These are phyloP conservation scores for Kobus ellipsiprymnus DNA, from an alignment of 2,113 vertebrate species.

Conservation along the genomic window DNA sequence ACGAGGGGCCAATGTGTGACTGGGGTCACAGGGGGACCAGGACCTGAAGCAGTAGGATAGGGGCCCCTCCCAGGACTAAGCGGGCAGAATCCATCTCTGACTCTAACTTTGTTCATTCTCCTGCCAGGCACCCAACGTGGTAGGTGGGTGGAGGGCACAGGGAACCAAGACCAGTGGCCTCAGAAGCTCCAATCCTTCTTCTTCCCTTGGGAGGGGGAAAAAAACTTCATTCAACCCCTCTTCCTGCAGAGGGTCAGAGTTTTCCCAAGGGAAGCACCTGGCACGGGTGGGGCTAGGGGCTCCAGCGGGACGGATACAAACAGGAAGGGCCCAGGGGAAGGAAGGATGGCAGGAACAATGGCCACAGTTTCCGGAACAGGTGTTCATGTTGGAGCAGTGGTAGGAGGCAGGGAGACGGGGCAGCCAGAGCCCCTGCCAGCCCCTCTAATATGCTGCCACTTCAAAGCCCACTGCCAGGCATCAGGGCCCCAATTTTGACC, in stretches of 20 bases:
- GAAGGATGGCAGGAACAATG: conserved; percentile 65
- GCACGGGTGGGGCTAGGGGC: conserved; percentile 43
- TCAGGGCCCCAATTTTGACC: conserved; percentile 33
- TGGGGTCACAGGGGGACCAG: accelerated
- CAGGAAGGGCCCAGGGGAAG: conserved; percentile 58
- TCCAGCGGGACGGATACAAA: conserved; percentile 50
- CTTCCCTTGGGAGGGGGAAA: not conserved
- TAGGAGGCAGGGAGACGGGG: not conserved
- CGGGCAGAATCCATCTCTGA: not conserved
- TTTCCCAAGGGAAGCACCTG: conserved; percentile 69
- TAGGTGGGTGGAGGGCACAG: not conserved
- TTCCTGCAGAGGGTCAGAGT: conserved; percentile 29
- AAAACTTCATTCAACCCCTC: not conserved
- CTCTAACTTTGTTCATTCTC: not conserved
- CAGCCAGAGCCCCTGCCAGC: not conserved
- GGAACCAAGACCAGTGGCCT: accelerated
- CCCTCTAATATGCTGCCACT: not conserved
- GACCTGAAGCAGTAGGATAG: not conserved
- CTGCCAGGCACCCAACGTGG: accelerated
- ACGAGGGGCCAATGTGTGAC: not conserved
- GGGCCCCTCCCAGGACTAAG: not conserved
- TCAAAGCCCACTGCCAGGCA: not conserved
- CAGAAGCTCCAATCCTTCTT: not conserved
- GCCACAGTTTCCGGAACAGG: conserved; percentile 60
- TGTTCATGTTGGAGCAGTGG: conserved; percentile 4